Base-by-base conservation (phyloP, 2,797 vertebrate species). In the Gymnodraco acuticeps region DNA sequence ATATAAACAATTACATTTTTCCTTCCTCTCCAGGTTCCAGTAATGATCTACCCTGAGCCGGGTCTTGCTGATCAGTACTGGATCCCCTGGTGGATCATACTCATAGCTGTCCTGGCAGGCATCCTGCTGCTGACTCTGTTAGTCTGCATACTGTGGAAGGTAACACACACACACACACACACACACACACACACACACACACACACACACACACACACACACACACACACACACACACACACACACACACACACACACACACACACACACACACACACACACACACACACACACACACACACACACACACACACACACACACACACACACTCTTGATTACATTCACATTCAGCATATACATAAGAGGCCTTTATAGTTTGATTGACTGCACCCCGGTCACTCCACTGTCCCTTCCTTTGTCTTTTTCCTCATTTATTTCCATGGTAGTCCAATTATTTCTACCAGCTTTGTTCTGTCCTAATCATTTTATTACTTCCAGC, bases 61-160 rank as follows among this genome's bases (percentile, higher is more conserved):
- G 88, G 92, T 15, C 92, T 94, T 0, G 89, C 90, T 33, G 94
- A 95, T 63, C 94, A 95, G 16, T 94, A 94, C 47, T 92, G 81
- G 12, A 94, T 98, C 63, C 96, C 96, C 3, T 98, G 97, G 97
- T 98, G 97, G 97, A 96, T 97, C 81, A 96, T 98, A 79, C 92
- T 96, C 43, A 95, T 98, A 45, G 96, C 98, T 0, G 67, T 96
- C 3, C 89, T 98, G 79, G 96, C 95, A 0, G 98, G 98, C 17
- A 88, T 96, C 68, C 84, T 97, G 11, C 93, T 98, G 33, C 89
- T 98, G 55, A 94, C 96, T 0, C 87, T 98, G 42, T 85, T 98
- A 5, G 95, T 98, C 73, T 94, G 92, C 78, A 82, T 96, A 55
- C 87, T 98, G 74, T 98, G 96, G 97, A 97, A 97, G 97, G 97